A percentile compares a stretch with the other conserved stretches of the same genome.
Evolutionary conservation across 2,888 invertebrate genomes (phyloP).

Genomic region (Lasius platythorax): DNA sequence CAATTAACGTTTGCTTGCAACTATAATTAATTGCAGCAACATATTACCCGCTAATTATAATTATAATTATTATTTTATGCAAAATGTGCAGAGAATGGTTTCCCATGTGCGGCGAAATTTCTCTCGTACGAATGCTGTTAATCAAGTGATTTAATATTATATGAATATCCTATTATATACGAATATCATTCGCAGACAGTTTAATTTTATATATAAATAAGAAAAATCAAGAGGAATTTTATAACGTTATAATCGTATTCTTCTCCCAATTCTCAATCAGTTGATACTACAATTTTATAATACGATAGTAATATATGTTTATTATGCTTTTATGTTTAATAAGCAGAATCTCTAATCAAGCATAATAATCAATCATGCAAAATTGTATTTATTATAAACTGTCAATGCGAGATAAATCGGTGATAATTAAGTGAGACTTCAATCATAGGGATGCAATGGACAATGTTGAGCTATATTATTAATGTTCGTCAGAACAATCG

Average conservation of each 20-base stretch:
- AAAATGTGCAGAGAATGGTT: slow-evolving; percentile 4
- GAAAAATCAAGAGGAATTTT: background rate
- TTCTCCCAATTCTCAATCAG: background rate
- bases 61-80: slow-evolving; percentile 27
- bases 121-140: slow-evolving; percentile 2
- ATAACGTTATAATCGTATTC: background rate
- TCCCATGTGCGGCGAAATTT: background rate
- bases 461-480: slow-evolving; percentile 48
- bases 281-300: slow-evolving; percentile 3
- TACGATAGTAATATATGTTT: background rate
- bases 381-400: slow-evolving; percentile 41
- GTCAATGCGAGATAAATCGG: slow-evolving; percentile 52
- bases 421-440: slow-evolving; percentile 52
- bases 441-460: slow-evolving; percentile 32
- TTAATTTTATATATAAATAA: background rate
- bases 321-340: slow-evolving; percentile 16
- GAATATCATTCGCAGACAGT: background rate
- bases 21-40: slow-evolving; percentile 31
- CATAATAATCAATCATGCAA: slow-evolving; percentile 43
- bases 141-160: background rate
- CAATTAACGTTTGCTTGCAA: slow-evolving; percentile 35
- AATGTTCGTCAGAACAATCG: slow-evolving; percentile 48
- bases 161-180: background rate
- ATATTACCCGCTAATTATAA: slow-evolving; percentile 51
- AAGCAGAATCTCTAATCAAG: slow-evolving; percentile 33